Evolutionary conservation across 1,140 invertebrate genomes (phyloP), one percentile per base, ranked within the genome.

Genomic region (Eupristina koningsbergeri): DNA sequence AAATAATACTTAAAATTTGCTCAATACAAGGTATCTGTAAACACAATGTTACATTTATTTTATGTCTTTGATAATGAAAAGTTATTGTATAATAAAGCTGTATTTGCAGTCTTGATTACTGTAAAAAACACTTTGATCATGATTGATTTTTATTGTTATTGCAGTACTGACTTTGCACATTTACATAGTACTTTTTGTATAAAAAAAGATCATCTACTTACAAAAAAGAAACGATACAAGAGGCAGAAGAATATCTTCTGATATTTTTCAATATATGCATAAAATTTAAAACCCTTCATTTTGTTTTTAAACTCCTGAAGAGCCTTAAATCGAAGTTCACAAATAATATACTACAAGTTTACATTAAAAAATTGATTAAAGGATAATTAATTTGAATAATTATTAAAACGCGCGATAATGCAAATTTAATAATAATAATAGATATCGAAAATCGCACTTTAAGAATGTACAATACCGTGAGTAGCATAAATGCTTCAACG

Each of bases 11-110:
- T 71, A 81, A 85, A 64, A 71, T 71, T 85, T 80, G 22, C 69
- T 84, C 63, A 17, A 76, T 67, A 31, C 61, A 76, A 84, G 74
- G 41, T 87, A 85, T 86, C 88, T 86, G 84, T 86, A 87, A 88
- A 88, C 87, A 88, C 71, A 89, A 87, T 86, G 84, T 88, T 87
- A 89, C 77, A 82, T 84, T 83, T 71, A 86, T 87, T 86, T 81
- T 85, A 88, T 88, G 82, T 81, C 79, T 87, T 86, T 85, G 84
- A 86, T 87, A 90, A 89, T 86, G 86, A 87, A 89, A 90, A 88
- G 80, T 87, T 89, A 88, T 84, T 86, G 86, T 88, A 89, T 87
- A 85, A 87, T 86, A 89, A 90, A 89, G 88, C 88, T 89, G 88
- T 86, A 89, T 78, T 79, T 88, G 86, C 88, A 91, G 88, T 86